Conservation (phyloP, 2,797 vertebrate species). For the Acipenser oxyrinchus region DNA sequence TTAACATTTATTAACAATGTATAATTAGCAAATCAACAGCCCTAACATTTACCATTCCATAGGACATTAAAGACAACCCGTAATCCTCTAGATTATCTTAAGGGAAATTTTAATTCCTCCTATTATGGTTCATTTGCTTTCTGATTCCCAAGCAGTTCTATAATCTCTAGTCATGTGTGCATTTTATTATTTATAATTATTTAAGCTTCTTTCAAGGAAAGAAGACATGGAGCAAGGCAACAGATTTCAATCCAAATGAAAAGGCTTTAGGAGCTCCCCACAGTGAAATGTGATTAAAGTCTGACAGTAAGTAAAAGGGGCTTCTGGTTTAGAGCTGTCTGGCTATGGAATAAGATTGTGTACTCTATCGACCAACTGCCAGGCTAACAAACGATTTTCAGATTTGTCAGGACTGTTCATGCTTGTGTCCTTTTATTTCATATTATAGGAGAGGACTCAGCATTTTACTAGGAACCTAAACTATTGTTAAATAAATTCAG, state of each 20-base stretch:
- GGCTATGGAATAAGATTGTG: constrained; percentile 68
- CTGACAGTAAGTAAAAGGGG: constrained; percentile 67
- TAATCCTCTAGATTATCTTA: constrained; percentile 53
- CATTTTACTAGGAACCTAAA: too few species aligned
- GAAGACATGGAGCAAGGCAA: constrained; percentile 66
- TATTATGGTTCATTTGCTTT: constrained; percentile 82
- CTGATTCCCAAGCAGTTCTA: constrained; percentile 72
- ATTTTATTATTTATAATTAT: constrained; percentile 82
- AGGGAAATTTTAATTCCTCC: constrained; percentile 80
- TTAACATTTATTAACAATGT: constrained; percentile 53
- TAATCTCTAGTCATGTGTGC: constrained; percentile 85
- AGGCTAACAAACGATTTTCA: constrained; percentile 50
- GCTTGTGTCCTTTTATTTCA: too few species aligned
- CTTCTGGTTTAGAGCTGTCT: constrained; percentile 66
- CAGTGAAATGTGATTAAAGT: constrained; percentile 74
- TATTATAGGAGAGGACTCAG: too few species aligned
- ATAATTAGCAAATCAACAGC: constrained; percentile 34
- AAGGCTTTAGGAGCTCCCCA: constrained; percentile 68
- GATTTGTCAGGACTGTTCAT: constrained; percentile 42
- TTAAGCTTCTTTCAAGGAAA: constrained; percentile 75
- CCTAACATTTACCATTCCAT: constrained; percentile 54
- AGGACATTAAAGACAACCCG: constrained; percentile 36
- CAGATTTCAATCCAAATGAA: constrained; percentile 70
- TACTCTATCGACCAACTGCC: constrained; percentile 60
- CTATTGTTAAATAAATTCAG: too few species aligned